Base-by-base conservation (phyloP, 2,888 invertebrate genomes). In the Xestia xanthographa region DNA sequence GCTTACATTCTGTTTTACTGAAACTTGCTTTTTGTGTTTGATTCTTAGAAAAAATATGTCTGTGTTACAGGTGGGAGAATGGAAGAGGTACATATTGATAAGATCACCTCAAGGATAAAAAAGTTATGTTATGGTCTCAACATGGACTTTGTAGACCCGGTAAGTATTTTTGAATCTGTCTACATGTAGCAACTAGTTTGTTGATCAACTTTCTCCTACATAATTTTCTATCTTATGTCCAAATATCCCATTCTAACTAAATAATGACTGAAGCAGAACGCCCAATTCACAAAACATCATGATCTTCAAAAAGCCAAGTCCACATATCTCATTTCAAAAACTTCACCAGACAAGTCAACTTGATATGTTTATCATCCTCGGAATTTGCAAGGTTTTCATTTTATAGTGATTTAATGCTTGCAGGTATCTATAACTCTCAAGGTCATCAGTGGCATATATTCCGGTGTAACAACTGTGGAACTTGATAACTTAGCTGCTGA, bases 401-500 rank as follows among this genome's bases (percentile, higher is more conserved):
- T 62, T 12, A 17, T 43, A 43, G 9, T 72, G 48, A 22, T 66
- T 1, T 17, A 53, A 68, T 69, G 11, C 50, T 85, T 77, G 43
- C 90, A 98, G 98, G 97, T 98, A 17, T 97, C 98, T 67, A 98
- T 99, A 80, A 99, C 99, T 0, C 94, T 98, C 84, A 99, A 99
- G 96, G 99, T 99, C 0, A 99, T 99, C 86, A 98, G 97, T 94
- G 99, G 99, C 0, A 97, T 99, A 60, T 99, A 99, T 93, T 98
- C 98, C 80, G 99, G 99, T 22, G 99, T 99, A 2, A 99, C 99
- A 12, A 99, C 99, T 0, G 98, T 99, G 29, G 99, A 99, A 93
- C 96, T 99, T 88, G 99, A 99, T 94, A 99, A 99, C 93, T 96
- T 99, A 83, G 99, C 99, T 65, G 99, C 99, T 0, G 99, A 99